These are phyloP conservation scores for Pogona vitticeps DNA, from an alignment of 2,113 vertebrate species.

Conservation along the genomic window DNA sequence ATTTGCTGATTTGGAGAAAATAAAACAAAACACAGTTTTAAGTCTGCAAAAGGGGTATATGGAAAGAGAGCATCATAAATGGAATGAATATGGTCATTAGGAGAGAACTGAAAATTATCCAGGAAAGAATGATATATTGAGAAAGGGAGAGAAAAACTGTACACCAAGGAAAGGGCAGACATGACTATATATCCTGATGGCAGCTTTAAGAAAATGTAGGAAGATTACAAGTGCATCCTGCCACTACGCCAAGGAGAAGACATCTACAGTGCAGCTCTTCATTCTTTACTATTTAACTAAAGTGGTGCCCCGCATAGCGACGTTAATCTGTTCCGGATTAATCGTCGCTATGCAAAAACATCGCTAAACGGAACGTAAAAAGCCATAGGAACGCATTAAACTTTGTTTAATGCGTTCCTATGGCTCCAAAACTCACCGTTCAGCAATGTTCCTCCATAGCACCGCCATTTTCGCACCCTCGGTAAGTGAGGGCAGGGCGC, in stretches of 20 bases:
- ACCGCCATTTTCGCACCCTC: no score
- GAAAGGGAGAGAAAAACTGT: background rate
- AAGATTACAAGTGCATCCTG: constrained; percentile 49
- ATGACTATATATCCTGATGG: constrained; percentile 50
- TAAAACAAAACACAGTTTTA: constrained; percentile 38
- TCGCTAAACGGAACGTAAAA: no score
- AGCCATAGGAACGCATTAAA: no score
- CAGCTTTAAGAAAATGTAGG: constrained; percentile 46
- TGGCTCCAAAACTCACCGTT: no score
- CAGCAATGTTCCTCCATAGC: no score
- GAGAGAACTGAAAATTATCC: constrained; percentile 24
- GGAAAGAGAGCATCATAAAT: background rate
- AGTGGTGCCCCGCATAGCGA: no score
- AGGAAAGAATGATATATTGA: constrained; percentile 46
- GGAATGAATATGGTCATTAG: constrained; percentile 45
- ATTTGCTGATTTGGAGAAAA: constrained; percentile 40
- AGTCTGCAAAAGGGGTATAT: constrained; percentile 18
- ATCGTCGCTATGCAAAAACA: no score
- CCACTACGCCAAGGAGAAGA: constrained; percentile 46
- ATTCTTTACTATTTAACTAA: constrained; percentile 44
- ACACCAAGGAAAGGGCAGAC: constrained; percentile 39
- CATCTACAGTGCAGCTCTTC: constrained; percentile 30
- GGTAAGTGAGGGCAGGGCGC: no score
- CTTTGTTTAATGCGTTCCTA: no score
- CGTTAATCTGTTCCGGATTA: no score